Conservation (phyloP, 2,888 invertebrate genomes). For the Isotomurus palustris region DNA sequence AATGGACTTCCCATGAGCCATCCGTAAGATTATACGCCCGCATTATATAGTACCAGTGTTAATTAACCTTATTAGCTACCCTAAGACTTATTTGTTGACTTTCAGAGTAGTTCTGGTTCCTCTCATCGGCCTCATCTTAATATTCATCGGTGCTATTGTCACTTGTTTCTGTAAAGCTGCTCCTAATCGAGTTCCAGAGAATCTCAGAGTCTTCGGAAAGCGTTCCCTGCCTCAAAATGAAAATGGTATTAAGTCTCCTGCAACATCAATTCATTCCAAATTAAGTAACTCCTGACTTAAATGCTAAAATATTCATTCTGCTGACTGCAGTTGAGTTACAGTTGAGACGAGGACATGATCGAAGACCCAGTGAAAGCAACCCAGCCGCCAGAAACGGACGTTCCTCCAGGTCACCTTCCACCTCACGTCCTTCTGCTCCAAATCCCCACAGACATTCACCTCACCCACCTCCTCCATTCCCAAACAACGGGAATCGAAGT, state of each 20-base stretch:
- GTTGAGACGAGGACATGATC: background rate
- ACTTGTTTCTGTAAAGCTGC: slow-evolving; percentile 3
- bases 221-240: too few relatives aligned
- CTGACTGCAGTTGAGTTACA: background rate
- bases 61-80: background rate
- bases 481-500: too few relatives aligned
- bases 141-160: background rate
- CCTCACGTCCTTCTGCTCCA: too few relatives aligned
- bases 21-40: slow-evolving; percentile 5
- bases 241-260: too few relatives aligned
- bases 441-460: too few relatives aligned
- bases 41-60: too few relatives aligned
- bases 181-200: background rate
- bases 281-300: too few relatives aligned
- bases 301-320: too few relatives aligned
- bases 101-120: slow-evolving; percentile 1
- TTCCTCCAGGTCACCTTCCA: too few relatives aligned
- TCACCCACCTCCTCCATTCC: too few relatives aligned
- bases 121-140: background rate
- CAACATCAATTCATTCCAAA: too few relatives aligned
- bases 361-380: background rate
- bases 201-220: background rate
- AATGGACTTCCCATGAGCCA: background rate
- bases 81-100: background rate
- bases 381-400: too few relatives aligned